Percentiles rank a stretch among this genome's conserved stretches.
These are phyloP conservation scores for Steinernema scapterisci DNA, from an alignment of 2,888 invertebrate species.

Conservation along the genomic window DNA sequence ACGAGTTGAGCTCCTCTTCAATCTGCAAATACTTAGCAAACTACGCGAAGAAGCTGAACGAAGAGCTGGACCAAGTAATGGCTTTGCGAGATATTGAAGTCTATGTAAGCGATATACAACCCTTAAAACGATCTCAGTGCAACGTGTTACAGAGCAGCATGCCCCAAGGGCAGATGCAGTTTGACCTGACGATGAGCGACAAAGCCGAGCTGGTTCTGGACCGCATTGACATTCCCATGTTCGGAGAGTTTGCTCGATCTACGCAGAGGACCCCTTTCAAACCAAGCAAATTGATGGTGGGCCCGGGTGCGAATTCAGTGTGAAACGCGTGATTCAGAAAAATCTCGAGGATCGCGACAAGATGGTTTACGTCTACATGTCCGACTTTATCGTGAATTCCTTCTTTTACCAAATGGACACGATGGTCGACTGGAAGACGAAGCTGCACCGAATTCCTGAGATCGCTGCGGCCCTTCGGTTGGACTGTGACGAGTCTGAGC, in stretches of 20 bases:
- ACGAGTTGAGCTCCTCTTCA: neutral
- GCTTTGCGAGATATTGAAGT: neutral
- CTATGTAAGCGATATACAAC: neutral
- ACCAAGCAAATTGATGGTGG: neutral
- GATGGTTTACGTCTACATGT: slow-evolving; percentile 35
- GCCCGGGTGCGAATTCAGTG: neutral
- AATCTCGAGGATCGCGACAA: neutral
- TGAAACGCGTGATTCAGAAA: neutral
- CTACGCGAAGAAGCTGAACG: neutral
- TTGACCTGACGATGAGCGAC: slow-evolving; percentile 4
- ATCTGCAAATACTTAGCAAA: slow-evolving; percentile 6
- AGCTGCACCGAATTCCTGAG: slow-evolving; percentile 4
- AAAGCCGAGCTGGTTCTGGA: neutral
- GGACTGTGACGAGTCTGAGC: neutral
- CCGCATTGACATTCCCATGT: slow-evolving; percentile 5
- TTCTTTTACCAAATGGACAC: slow-evolving; percentile 19
- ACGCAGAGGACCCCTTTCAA: slow-evolving; percentile 3
- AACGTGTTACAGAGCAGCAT: neutral
- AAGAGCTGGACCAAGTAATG: neutral
- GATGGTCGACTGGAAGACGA: slow-evolving; percentile 6
- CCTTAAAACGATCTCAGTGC: neutral
- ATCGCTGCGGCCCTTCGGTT: neutral
- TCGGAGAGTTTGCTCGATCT: slow-evolving; percentile 4
- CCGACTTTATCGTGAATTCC: slow-evolving; percentile 33
- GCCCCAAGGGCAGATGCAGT: slow-evolving; percentile 25